Evolutionary conservation across 2,113 vertebrate species (phyloP).

Genomic region (Xiphophorus couchianus): DNA sequence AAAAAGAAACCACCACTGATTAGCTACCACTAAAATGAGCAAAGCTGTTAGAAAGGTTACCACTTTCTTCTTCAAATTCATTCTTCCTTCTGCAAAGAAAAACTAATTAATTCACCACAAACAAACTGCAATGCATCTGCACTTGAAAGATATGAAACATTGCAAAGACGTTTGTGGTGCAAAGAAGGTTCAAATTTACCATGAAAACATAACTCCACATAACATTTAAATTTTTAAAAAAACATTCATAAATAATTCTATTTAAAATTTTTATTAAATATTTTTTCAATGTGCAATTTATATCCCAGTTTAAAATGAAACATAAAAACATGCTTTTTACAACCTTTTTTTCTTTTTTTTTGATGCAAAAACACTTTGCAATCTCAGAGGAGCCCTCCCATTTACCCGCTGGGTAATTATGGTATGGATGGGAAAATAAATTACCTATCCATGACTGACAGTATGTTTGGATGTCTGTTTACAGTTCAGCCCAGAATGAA

Average conservation of each 20-base stretch:
- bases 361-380: conserved; percentile 54
- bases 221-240: not conserved
- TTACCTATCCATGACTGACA: conserved; percentile 46
- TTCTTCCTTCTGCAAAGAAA: conserved; percentile 34
- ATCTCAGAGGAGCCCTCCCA: conserved; percentile 52
- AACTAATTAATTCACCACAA: conserved; percentile 17
- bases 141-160: conserved; percentile 42
- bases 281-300: conserved; percentile 32
- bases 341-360: conserved; percentile 40
- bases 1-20: conserved; percentile 30
- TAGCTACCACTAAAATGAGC: conserved; percentile 46
- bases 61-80: conserved; percentile 40
- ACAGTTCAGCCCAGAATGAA: conserved; percentile 29
- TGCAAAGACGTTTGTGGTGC: conserved; percentile 29
- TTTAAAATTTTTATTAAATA: conserved; percentile 4
- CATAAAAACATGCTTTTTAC: conserved; percentile 49
- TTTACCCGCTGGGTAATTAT: conserved; percentile 63
- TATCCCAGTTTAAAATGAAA: conserved; percentile 37
- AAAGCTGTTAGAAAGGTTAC: conserved; percentile 34
- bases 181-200: conserved; percentile 37
- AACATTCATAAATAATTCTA: conserved; percentile 19
- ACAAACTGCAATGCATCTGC: conserved; percentile 30
- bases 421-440: conserved; percentile 56
- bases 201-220: conserved; percentile 19
- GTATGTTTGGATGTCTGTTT: conserved; percentile 36